Conservation (phyloP, 2,888 invertebrate genomes). For the Chaitophorus viminalis region DNA sequence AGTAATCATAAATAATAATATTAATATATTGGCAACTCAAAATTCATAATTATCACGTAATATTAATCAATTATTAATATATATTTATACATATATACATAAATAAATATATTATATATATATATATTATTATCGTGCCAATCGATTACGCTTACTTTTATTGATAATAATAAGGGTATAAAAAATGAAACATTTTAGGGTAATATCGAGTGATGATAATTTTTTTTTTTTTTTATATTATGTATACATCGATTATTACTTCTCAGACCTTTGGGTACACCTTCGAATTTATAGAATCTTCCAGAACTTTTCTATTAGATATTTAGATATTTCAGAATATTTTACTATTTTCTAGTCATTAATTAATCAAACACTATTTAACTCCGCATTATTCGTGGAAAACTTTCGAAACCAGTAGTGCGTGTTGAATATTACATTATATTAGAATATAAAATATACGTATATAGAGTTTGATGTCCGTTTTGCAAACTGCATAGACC, state of each 20-base stretch:
- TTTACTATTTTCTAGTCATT: slow-evolving; percentile 20
- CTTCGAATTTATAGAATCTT: slow-evolving; percentile 34
- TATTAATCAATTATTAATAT: too few relatives aligned
- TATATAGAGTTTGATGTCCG: background rate
- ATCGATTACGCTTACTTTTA: slow-evolving; percentile 32
- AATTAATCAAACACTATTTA: background rate
- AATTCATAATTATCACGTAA: slow-evolving; percentile 4
- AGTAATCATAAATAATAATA: background rate
- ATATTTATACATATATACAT: too few relatives aligned
- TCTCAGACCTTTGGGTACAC: slow-evolving; percentile 47
- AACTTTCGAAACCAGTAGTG: background rate
- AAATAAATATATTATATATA: background rate
- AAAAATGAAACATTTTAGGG: slow-evolving; percentile 41
- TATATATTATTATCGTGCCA: too few relatives aligned
- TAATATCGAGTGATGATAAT: background rate
- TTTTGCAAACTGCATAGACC: background rate
- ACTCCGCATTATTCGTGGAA: background rate
- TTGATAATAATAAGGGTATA: slow-evolving; percentile 2
- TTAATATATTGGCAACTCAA: slow-evolving; percentile 3
- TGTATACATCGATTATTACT: background rate
- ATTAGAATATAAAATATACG: background rate
- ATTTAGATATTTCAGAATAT: background rate
- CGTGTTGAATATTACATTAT: background rate
- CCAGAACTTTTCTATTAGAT: slow-evolving; percentile 7
- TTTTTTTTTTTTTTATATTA: background rate